These are phyloP conservation scores for Euphydryas editha DNA, from an alignment of 2,888 invertebrate species.

Conservation along the genomic window DNA sequence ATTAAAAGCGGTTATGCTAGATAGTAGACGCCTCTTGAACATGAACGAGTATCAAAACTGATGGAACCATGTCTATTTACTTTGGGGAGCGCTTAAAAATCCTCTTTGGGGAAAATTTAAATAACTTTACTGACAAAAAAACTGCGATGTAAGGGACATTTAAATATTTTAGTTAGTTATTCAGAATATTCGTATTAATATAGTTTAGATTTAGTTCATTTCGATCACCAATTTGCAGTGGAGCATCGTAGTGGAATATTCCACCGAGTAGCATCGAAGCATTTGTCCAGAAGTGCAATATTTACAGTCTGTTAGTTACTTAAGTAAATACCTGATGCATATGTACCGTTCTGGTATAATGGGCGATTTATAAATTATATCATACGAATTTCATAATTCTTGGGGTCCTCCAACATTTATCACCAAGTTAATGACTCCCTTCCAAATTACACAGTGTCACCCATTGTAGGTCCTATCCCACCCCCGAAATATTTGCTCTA, in stretches of 20 bases:
- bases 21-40: constrained; percentile 31
- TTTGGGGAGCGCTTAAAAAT: not conserved
- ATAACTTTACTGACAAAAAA: not conserved
- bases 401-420: too few species aligned
- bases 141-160: too few species aligned
- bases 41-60: constrained; percentile 28
- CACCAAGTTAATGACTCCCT: too few species aligned
- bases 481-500: too few species aligned
- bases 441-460: too few species aligned
- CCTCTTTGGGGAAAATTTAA: too few species aligned
- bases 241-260: not conserved
- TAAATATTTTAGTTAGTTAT: not conserved
- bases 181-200: not conserved
- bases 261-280: not conserved
- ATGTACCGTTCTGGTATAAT: not conserved
- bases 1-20: constrained; percentile 26
- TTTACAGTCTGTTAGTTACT: not conserved
- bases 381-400: too few species aligned
- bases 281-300: not conserved
- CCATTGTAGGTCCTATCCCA: too few species aligned
- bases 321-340: not conserved
- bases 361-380: too few species aligned
- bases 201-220: not conserved
- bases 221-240: not conserved
- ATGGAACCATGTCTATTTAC: constrained; percentile 9